A percentile compares a stretch with the other conserved stretches of the same genome.
Evolutionary conservation across 2,797 vertebrate species (phyloP).

Genomic region (Paguma larvata): DNA sequence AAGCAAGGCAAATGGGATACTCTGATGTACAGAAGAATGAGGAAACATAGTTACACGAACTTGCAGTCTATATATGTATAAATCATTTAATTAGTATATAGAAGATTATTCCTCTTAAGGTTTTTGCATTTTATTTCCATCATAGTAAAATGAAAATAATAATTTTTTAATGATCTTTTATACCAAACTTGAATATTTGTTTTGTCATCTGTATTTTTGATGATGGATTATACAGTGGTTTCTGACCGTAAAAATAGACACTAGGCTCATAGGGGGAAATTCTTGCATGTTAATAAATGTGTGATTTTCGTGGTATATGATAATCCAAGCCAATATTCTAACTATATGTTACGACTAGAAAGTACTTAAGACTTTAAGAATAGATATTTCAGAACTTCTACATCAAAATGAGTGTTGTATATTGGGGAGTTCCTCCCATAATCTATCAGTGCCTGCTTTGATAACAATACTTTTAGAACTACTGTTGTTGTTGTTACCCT

Average conservation of each 20-base stretch:
- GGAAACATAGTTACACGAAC: not conserved
- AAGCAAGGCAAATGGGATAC: not conserved
- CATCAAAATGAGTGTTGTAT: not conserved
- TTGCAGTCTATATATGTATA: not conserved
- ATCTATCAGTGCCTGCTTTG: not conserved
- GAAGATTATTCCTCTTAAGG: not conserved
- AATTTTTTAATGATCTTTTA: conserved; percentile 12
- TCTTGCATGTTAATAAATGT: conserved; percentile 36
- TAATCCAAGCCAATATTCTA: conserved; percentile 6
- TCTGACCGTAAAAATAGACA: not conserved
- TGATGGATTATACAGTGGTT: conserved; percentile 32
- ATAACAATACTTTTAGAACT: conserved; percentile 21
- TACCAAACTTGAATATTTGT: conserved; percentile 42
- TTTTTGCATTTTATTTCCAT: conserved; percentile 63
- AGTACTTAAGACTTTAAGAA: conserved; percentile 43
- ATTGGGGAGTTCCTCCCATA: conserved; percentile 1
- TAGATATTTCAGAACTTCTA: conserved; percentile 24
- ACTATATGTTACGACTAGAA: conserved; percentile 33
- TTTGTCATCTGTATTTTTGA: conserved; percentile 61
- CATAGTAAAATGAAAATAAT: conserved; percentile 37
- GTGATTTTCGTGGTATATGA: conserved; percentile 13
- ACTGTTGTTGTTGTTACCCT: not conserved
- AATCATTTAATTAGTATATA: not conserved
- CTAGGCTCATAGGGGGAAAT: not conserved
- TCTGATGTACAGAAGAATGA: not conserved